Evolutionary conservation across 2,888 invertebrate genomes (phyloP).

Genomic region (Allacma fusca): DNA sequence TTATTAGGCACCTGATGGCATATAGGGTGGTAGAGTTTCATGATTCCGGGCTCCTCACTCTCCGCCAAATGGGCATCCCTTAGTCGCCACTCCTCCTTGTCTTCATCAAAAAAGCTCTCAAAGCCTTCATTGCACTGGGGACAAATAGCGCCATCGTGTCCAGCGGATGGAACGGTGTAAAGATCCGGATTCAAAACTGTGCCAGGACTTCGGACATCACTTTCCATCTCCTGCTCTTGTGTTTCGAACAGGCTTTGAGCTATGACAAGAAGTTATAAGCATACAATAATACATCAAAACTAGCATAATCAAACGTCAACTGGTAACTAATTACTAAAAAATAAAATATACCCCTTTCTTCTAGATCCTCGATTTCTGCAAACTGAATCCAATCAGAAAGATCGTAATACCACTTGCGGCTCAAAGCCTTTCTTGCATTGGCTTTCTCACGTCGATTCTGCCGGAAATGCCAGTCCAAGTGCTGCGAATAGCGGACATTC

Average conservation of each 20-base stretch:
- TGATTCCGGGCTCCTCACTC: slow-evolving; percentile 69
- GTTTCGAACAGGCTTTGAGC: slow-evolving; percentile 89
- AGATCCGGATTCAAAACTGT: slow-evolving; percentile 69
- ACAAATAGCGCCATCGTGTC: slow-evolving; percentile 74
- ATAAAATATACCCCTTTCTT: slow-evolving; percentile 89
- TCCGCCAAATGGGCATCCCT: slow-evolving; percentile 75
- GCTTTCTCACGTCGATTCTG: slow-evolving; percentile 90
- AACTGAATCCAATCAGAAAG: slow-evolving; percentile 92
- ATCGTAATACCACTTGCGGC: slow-evolving; percentile 89
- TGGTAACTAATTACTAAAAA: no score
- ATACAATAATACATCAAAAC: no score
- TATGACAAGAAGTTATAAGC: slow-evolving; percentile 63
- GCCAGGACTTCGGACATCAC: slow-evolving; percentile 64
- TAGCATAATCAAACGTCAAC: no score
- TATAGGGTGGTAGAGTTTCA: slow-evolving; percentile 82
- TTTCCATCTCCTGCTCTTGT: slow-evolving; percentile 65
- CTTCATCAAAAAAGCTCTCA: slow-evolving; percentile 95
- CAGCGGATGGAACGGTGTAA: slow-evolving; percentile 64
- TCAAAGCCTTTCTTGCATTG: slow-evolving; percentile 81
- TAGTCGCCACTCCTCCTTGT: slow-evolving; percentile 97
- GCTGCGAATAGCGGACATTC: slow-evolving; percentile 85
- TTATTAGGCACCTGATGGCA: slow-evolving; percentile 75
- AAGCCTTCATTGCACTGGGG: slow-evolving; percentile 92
- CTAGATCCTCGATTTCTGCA: slow-evolving; percentile 90
- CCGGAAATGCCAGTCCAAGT: slow-evolving; percentile 98